Conservation (phyloP, 1,140 invertebrate species). For the Drosophila tani region DNA sequence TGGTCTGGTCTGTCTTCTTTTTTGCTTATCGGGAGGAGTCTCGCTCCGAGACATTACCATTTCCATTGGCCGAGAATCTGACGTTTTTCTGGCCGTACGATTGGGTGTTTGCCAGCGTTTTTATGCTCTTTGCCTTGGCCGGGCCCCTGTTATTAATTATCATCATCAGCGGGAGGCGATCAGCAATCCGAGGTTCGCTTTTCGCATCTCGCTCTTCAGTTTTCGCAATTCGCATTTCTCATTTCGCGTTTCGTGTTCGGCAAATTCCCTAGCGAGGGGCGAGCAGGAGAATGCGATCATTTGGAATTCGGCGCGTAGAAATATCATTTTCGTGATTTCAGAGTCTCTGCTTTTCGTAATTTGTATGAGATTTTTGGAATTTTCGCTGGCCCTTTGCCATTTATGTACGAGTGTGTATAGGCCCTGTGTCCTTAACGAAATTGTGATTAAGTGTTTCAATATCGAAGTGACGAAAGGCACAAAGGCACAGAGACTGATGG, state of each 20-base stretch:
- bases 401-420: conserved; percentile 59
- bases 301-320: conserved; percentile 67
- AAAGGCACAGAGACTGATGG: background rate
- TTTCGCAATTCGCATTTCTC: background rate
- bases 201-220: background rate
- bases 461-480: conserved; percentile 79
- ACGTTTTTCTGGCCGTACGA: conserved; percentile 61
- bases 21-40: conserved; percentile 52
- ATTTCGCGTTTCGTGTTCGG: conserved; percentile 27
- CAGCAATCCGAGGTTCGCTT: conserved; percentile 41
- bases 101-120: conserved; percentile 77
- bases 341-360: conserved; percentile 70
- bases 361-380: conserved; percentile 82
- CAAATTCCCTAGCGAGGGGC: conserved; percentile 71
- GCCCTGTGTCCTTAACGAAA: conserved; percentile 70
- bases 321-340: conserved; percentile 71
- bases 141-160: conserved; percentile 74
- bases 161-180: conserved; percentile 65
- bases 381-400: conserved; percentile 63
- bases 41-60: conserved; percentile 60
- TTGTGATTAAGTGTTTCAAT: conserved; percentile 84
- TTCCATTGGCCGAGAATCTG: conserved; percentile 69
- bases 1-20: conserved; percentile 55
- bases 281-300: conserved; percentile 56
- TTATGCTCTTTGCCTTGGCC: conserved; percentile 55